phyloP scores from a whole-genome alignment of 2,113 vertebrate genomes.

The Laticauda laticaudata region DNA sequence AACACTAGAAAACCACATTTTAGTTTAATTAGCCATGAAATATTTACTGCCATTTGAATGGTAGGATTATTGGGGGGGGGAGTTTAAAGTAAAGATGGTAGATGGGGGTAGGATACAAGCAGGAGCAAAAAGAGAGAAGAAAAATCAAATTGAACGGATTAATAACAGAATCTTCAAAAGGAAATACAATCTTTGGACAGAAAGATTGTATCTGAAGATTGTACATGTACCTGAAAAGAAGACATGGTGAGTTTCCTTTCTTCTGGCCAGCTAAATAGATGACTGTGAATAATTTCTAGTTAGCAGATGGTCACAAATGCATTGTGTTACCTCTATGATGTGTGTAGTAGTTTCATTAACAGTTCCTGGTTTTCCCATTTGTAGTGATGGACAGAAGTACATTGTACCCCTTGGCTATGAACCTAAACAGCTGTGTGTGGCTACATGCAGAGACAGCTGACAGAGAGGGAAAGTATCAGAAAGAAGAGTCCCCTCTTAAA shows the following conservation, averaged over 20 bases:
- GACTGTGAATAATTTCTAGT: constrained; percentile 59
- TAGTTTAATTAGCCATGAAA: constrained; percentile 77
- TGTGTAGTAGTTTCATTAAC: constrained; percentile 40
- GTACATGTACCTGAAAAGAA: constrained; percentile 41
- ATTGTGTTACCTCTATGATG: constrained; percentile 35
- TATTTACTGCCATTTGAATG: constrained; percentile 74
- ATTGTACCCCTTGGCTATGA: constrained; percentile 31
- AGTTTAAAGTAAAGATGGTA: neutral
- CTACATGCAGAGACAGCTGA: constrained; percentile 46
- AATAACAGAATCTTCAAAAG: constrained; percentile 57
- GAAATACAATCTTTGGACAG: constrained; percentile 17
- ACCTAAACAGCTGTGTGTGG: constrained; percentile 49
- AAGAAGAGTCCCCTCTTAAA: neutral
- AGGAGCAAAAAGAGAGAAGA: neutral
- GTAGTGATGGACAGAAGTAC: constrained; percentile 58
- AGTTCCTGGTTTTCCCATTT: constrained; percentile 26
- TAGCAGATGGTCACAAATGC: constrained; percentile 68
- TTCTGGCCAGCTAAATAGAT: constrained; percentile 31
- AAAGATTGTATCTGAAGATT: constrained; percentile 4
- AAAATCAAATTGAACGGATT: constrained; percentile 62
- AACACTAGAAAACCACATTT: constrained; percentile 74
- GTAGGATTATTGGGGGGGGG: neutral
- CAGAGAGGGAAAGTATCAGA: neutral
- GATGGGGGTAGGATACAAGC: neutral
- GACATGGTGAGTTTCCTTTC: constrained; percentile 27